Conservation (phyloP, 2,888 invertebrate species). For the Nephrotoma appendiculata region DNA sequence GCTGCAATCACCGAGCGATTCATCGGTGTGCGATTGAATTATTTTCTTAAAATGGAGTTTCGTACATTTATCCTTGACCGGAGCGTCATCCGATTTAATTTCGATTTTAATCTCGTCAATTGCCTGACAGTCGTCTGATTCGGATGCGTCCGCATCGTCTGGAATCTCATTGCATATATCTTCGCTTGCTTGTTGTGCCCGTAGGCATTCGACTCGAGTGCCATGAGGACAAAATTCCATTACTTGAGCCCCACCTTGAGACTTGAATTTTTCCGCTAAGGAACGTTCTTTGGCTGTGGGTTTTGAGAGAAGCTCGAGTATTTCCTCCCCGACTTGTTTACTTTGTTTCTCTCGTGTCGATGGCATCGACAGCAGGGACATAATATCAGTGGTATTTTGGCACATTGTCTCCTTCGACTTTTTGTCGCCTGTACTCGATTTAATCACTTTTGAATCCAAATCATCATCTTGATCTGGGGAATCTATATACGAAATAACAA, state of each 20-base stretch:
- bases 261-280: conserved; percentile 88
- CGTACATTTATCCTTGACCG: conserved; percentile 43
- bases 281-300: conserved; percentile 94
- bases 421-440: conserved; percentile 39
- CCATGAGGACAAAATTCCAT: conserved; percentile 97
- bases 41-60: conserved; percentile 95
- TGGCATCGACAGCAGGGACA: conserved; percentile 38
- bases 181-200: conserved; percentile 34
- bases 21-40: conserved; percentile 88
- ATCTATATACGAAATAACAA: conserved; percentile 17
- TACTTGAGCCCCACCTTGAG: conserved; percentile 84
- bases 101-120: conserved; percentile 22
- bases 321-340: conserved; percentile 91
- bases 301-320: conserved; percentile 80
- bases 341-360: conserved; percentile 91
- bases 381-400: conserved; percentile 28
- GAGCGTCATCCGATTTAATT: conserved; percentile 11
- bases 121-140: neutral
- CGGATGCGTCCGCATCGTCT: conserved; percentile 13
- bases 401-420: conserved; percentile 36
- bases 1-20: conserved; percentile 89
- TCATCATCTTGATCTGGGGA: neutral
- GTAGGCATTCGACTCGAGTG: conserved; percentile 74
- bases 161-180: conserved; percentile 22
- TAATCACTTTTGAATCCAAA: neutral